These are phyloP conservation scores for Pristionchus exspectatus DNA, from an alignment of 2,888 invertebrate genomes.

Conservation along the genomic window DNA sequence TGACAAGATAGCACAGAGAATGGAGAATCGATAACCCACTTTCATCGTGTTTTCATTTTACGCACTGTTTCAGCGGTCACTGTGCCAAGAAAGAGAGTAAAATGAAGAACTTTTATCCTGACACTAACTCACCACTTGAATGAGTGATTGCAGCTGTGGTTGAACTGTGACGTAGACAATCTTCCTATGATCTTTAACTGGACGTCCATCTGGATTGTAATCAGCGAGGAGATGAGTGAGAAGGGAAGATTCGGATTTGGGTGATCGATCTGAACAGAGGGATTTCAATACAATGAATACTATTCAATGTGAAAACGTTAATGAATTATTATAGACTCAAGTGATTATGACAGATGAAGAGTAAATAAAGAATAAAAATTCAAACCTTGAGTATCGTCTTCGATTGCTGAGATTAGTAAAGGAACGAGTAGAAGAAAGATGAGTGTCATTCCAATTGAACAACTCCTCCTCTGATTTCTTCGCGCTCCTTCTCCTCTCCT, in stretches of 20 bases:
- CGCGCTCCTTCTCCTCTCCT: not conserved
- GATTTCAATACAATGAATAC: too few relatives aligned
- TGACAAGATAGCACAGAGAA: not conserved
- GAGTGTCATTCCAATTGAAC: not conserved
- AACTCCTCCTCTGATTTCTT: not conserved
- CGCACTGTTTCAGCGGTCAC: too few relatives aligned
- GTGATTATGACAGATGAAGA: too few relatives aligned
- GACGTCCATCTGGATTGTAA: slow-evolving; percentile 62
- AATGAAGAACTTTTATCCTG: too few relatives aligned
- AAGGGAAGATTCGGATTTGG: slow-evolving; percentile 1
- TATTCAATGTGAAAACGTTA: too few relatives aligned
- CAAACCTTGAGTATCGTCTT: not conserved
- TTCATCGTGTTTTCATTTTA: too few relatives aligned
- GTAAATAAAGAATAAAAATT: not conserved
- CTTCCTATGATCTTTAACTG: slow-evolving; percentile 64
- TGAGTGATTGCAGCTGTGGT: slow-evolving; percentile 68
- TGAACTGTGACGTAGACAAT: slow-evolving; percentile 69
- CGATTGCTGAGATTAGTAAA: not conserved
- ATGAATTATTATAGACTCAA: too few relatives aligned
- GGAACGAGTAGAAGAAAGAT: not conserved
- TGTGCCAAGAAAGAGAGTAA: too few relatives aligned
- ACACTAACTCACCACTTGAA: slow-evolving; percentile 66
- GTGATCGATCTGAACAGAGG: not conserved
- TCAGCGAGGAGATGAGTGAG: not conserved
- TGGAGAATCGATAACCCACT: too few relatives aligned